Percentiles rank a stretch among this genome's conserved stretches.
Evolutionary conservation across 1,140 invertebrate species (phyloP).

Genomic region (Brachionus calyciflorus): DNA sequence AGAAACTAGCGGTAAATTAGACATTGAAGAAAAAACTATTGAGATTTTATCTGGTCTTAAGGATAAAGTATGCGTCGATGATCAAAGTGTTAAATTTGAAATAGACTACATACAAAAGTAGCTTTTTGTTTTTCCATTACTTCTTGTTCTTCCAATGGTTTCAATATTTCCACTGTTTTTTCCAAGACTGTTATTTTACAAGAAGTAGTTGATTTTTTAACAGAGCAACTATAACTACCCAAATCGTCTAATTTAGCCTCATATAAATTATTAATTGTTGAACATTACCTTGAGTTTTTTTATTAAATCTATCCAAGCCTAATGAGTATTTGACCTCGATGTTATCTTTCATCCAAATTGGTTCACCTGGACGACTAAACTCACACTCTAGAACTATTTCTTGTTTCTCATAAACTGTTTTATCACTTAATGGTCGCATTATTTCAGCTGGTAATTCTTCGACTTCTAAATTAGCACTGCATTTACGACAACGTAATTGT

Average conservation of each 20-base stretch:
- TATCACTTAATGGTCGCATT: neutral
- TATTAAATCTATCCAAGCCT: slow-evolving; percentile 48
- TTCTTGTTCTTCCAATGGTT: slow-evolving; percentile 47
- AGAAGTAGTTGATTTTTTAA: slow-evolving; percentile 67
- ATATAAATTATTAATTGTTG: slow-evolving; percentile 54
- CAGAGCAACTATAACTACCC: slow-evolving; percentile 54
- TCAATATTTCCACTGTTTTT: slow-evolving; percentile 44
- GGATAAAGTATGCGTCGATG: slow-evolving; percentile 28
- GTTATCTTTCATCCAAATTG: slow-evolving; percentile 37
- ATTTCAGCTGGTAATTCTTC: slow-evolving; percentile 34
- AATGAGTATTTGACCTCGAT: slow-evolving; percentile 41
- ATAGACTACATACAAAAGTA: slow-evolving; percentile 47
- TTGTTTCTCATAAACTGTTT: slow-evolving; percentile 41
- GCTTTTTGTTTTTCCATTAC: slow-evolving; percentile 48
- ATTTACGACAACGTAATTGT: slow-evolving; percentile 21
- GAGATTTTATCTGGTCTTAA: slow-evolving; percentile 9
- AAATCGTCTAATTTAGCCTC: slow-evolving; percentile 54
- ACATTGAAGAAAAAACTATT: slow-evolving; percentile 34
- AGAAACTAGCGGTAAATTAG: slow-evolving; percentile 14
- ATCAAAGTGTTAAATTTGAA: slow-evolving; percentile 35
- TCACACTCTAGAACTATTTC: slow-evolving; percentile 40
- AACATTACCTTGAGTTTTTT: slow-evolving; percentile 51
- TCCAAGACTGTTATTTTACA: slow-evolving; percentile 67
- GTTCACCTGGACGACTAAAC: neutral
- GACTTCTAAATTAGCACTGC: slow-evolving; percentile 45